phyloP scores from a whole-genome alignment of 2,888 invertebrate genomes.

The Drosophila kuntzei region DNA sequence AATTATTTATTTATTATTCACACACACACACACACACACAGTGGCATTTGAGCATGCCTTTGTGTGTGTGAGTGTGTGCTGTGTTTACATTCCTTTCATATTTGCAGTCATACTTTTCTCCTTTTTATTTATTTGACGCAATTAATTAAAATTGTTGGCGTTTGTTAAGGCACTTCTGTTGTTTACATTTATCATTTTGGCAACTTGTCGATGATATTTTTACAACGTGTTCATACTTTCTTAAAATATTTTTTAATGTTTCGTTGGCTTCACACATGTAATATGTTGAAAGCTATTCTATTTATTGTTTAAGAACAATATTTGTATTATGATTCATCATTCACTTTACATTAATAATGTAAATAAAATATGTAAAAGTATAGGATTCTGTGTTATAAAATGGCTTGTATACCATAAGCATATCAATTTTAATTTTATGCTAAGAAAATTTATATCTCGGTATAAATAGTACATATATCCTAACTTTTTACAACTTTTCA shows the following conservation, averaged over 20 bases:
- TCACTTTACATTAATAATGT: too few relatives aligned
- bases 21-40: constrained; percentile 7
- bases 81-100: constrained; percentile 53
- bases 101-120: constrained; percentile 11
- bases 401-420: background rate
- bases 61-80: constrained; percentile 2
- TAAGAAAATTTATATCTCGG: background rate
- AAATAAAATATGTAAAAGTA: too few relatives aligned
- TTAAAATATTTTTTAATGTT: constrained; percentile 18
- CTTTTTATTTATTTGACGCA: constrained; percentile 47
- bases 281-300: background rate
- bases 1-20: constrained; percentile 49
- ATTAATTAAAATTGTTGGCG: constrained; percentile 64
- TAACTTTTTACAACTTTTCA: constrained; percentile 1
- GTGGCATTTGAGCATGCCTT: background rate
- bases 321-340: too few relatives aligned
- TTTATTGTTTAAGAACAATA: background rate
- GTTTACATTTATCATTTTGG: constrained; percentile 55
- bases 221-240: constrained; percentile 36
- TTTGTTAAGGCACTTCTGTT: constrained; percentile 35
- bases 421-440: background rate
- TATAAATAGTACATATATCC: too few relatives aligned
- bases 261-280: background rate
- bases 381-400: too few relatives aligned
- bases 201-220: constrained; percentile 45